Evolutionary conservation across 2,888 invertebrate species (phyloP), one percentile per base, ranked within the genome.

Genomic region (Patella caerulea): DNA sequence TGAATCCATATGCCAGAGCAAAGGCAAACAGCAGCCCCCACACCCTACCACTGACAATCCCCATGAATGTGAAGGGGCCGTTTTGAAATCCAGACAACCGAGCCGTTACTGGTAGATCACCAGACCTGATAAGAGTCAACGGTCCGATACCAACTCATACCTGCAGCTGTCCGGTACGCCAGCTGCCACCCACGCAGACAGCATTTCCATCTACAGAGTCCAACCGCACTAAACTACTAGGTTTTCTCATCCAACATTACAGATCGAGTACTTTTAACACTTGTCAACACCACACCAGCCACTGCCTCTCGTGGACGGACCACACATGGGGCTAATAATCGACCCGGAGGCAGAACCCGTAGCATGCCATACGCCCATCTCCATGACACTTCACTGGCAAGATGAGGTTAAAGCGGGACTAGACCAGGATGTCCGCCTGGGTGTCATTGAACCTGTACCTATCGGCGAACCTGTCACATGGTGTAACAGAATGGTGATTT

Each of bases 321-420:
- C 84, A 29, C 83, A 83, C 2, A 76, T 86, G 72, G 59, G 76
- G 19, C 78, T 87, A 12, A 83, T 87, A 83, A 76, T 85, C 0
- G 84, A 87, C 70, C 81, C 82, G 0, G 56, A 81, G 24, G 86
- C 86, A 12, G 73, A 54, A 53, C 86, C 85, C 7, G 81, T 84
- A 0, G 85, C 84, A 17, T 76, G 82, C 70, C 86, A 87, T 73
- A 85, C 83, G 2, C 86, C 86, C 7, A 79, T 86, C n/a, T 85
- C 84, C n/a, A 84, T 87, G 3, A 86, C 85, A n/a, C 11, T 87
- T 0, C 86, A 86, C 73, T 87, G 86, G 86, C 82, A 81, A 65
- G 82, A 84, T 7, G 82, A 80, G 9, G 84, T 86, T 3, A 87
- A 87, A 72, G 83, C 77, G 34, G 84, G 83, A 0, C 79, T 86